Evolutionary conservation across 2,113 vertebrate genomes (phyloP).

Genomic region (Chrysemys picta): DNA sequence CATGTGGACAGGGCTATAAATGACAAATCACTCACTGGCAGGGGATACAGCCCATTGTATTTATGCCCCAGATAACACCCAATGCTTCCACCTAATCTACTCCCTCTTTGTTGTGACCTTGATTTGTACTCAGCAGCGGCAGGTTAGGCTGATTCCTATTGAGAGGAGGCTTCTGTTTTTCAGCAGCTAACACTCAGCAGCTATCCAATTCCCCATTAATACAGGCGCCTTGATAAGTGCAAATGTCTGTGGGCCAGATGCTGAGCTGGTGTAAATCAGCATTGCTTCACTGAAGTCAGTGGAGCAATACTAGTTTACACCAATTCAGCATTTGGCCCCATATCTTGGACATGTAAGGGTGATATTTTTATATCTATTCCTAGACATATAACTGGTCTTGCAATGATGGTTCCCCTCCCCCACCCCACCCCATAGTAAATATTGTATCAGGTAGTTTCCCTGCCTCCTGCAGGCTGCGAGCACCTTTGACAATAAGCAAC

Average conservation of each 20-base stretch:
- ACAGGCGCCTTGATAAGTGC: background rate
- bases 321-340: background rate
- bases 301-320: accelerated
- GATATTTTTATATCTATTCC: background rate
- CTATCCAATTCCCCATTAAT: background rate
- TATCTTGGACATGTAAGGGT: background rate
- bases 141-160: background rate
- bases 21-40: background rate
- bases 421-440: background rate
- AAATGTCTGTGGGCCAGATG: background rate
- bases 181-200: background rate
- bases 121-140: background rate
- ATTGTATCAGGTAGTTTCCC: background rate
- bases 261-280: background rate
- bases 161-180: accelerated
- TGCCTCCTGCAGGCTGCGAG: background rate
- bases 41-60: background rate
- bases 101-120: background rate
- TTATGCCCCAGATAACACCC: background rate
- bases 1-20: background rate
- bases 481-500: background rate
- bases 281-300: background rate
- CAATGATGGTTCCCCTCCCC: background rate
- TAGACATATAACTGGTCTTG: background rate
- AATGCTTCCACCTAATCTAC: background rate